These are phyloP conservation scores for Radopholus similis DNA, from an alignment of 1,140 invertebrate species.

Conservation along the genomic window DNA sequence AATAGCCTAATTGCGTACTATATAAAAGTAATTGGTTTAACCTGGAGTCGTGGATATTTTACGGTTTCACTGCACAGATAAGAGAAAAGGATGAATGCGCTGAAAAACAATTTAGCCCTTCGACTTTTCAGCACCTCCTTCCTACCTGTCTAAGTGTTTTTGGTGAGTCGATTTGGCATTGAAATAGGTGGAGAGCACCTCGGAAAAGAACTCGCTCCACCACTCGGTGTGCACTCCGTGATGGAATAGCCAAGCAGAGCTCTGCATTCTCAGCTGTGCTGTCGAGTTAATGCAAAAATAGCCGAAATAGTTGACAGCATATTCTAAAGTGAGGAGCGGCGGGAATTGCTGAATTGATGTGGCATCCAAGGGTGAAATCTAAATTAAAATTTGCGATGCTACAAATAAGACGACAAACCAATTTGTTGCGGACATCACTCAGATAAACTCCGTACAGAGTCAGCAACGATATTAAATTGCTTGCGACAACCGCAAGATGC, in stretches of 20 bases:
- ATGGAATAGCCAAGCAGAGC: constrained; percentile 32
- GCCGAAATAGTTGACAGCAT: constrained; percentile 32
- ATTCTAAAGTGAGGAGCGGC: constrained; percentile 23
- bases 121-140: too few species aligned
- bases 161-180: constrained; percentile 5
- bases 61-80: constrained; percentile 35
- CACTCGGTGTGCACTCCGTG: constrained; percentile 5
- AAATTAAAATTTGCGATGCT: neutral
- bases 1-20: neutral
- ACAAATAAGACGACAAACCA: neutral
- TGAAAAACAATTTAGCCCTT: neutral
- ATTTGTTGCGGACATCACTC: neutral
- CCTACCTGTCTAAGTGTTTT: neutral
- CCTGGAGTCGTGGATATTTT: constrained; percentile 14
- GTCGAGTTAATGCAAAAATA: constrained; percentile 29
- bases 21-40: neutral
- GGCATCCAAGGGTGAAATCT: neutral
- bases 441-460: neutral
- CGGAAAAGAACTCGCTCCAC: constrained; percentile 33
- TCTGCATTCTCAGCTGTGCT: constrained; percentile 11
- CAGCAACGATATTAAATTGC: constrained; percentile 1
- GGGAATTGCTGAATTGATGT: too few species aligned
- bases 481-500: constrained; percentile 7
- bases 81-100: constrained; percentile 26
- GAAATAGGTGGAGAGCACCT: constrained; percentile 22